Evolutionary conservation across 2,113 vertebrate genomes (phyloP), one percentile per base, ranked within the genome.

Genomic region (Myiozetetes cayanensis): DNA sequence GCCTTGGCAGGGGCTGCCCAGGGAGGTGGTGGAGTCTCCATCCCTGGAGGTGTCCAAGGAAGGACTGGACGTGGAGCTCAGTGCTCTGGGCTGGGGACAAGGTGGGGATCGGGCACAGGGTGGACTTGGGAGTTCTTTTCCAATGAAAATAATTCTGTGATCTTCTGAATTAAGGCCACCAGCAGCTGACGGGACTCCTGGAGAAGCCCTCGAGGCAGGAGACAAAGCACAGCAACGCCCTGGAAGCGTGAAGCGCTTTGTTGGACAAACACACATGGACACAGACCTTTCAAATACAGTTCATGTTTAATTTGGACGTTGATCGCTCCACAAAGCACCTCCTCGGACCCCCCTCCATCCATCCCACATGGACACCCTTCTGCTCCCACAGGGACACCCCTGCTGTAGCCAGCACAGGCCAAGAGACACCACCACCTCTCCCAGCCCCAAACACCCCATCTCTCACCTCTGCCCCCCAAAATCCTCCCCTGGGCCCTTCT

Each of bases 231-330:
- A 39, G 33, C n/a, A 28, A 46, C 2, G 1, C n/a, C 37, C 39
- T 14, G 12, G 33, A 12, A n/a, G 8, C 0, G 2, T 55, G 31
- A 25, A 68, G 2, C 0, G 1, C 59, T 87, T 39, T 17, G n/a
- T 41, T 23, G 41, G 49, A 97, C 68, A 93, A 76, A 96, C 92
- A 95, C 31, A 96, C 92, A 88, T 10, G 12, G 94, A 92, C 92
- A 89, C 71, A 87, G 61, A 33, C 30, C 84, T 79, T 96, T 97
- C 91, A 97, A 43, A 96, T 93, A 97, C 96, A 96, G 96, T 96
- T 98, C 94, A 71, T 94, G 76, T 97, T 98, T 98, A 98, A 98
- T 98, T 96, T 93, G 96, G 98, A 98, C 79, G 58, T 96, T 37
- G 93, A 97, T 96, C 47, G 70, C 97, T 97, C 96, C 72, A 93